phyloP scores from a whole-genome alignment of 2,888 invertebrate species.

The Orchesella flavescens region DNA sequence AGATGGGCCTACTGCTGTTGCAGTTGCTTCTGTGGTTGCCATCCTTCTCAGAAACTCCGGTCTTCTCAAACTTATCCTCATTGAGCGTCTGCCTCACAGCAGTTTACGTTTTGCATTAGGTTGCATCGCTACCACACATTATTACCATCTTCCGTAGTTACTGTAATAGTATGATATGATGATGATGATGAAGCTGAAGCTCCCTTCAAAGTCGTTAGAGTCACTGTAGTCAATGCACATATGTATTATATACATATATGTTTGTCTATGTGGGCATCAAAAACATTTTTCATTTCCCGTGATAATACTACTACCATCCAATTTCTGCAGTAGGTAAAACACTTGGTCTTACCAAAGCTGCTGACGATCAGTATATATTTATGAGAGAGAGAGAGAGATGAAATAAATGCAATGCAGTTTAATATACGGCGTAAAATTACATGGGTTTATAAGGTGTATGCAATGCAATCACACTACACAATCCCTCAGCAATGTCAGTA shows the following conservation, averaged over 20 bases:
- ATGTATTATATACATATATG: no score
- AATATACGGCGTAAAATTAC: background rate
- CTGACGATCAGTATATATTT: no score
- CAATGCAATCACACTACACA: background rate
- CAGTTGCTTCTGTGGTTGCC: constrained; percentile 62
- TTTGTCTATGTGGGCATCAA: no score
- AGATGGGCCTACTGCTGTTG: constrained; percentile 64
- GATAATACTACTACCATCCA: no score
- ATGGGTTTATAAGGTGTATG: background rate
- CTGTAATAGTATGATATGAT: background rate
- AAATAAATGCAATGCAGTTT: background rate
- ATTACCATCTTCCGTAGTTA: background rate
- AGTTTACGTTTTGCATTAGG: constrained; percentile 52
- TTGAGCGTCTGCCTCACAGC: constrained; percentile 64
- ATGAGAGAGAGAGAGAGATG: no score
- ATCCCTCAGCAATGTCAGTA: constrained; percentile 40
- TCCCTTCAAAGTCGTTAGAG: no score
- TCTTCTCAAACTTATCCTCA: constrained; percentile 33
- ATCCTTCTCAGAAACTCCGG: constrained; percentile 39
- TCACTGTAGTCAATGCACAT: no score
- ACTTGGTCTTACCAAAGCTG: no score
- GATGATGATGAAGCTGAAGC: no score
- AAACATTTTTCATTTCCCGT: no score
- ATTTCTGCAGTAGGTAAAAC: no score
- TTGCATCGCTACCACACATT: background rate